These are phyloP conservation scores for Lepidurus packardi DNA, from an alignment of 1,140 invertebrate genomes.

Conservation along the genomic window DNA sequence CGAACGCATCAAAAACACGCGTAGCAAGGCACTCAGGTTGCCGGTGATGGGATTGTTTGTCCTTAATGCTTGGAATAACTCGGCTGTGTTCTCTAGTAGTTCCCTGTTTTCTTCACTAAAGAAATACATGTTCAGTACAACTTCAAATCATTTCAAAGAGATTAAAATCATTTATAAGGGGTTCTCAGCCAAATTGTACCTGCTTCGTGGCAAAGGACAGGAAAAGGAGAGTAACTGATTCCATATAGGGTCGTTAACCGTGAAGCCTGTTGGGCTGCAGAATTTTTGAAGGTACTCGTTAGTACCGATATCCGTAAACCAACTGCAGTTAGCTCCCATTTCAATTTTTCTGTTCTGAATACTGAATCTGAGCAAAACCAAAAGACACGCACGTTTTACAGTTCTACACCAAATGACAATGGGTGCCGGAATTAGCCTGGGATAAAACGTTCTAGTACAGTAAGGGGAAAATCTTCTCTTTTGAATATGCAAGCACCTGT, in stretches of 20 bases:
- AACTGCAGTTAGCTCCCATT: conserved; percentile 83
- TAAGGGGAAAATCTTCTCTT: neutral
- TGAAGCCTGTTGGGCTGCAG: conserved; percentile 68
- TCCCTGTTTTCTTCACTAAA: conserved; percentile 16
- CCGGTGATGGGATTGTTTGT: conserved; percentile 75
- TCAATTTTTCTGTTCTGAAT: conserved; percentile 31
- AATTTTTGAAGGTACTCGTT: conserved; percentile 77
- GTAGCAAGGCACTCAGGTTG: conserved; percentile 78
- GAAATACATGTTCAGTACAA: conserved; percentile 21
- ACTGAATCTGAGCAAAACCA: too few species aligned
- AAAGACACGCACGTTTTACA: too few species aligned
- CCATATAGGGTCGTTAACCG: conserved; percentile 89
- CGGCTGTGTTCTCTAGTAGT: conserved; percentile 33
- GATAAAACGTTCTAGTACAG: neutral
- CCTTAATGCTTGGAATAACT: conserved; percentile 63
- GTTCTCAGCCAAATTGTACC: conserved; percentile 47
- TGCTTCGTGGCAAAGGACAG: conserved; percentile 66
- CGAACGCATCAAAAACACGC: conserved; percentile 71
- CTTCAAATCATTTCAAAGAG: too few species aligned
- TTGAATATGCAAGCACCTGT: neutral
- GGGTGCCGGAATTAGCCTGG: neutral
- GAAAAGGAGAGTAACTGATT: conserved; percentile 86
- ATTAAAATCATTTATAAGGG: too few species aligned
- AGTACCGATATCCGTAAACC: conserved; percentile 67
- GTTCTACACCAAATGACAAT: neutral